Base-by-base conservation (phyloP, 1,140 invertebrate genomes). In the Sitodiplosis mosellana region DNA sequence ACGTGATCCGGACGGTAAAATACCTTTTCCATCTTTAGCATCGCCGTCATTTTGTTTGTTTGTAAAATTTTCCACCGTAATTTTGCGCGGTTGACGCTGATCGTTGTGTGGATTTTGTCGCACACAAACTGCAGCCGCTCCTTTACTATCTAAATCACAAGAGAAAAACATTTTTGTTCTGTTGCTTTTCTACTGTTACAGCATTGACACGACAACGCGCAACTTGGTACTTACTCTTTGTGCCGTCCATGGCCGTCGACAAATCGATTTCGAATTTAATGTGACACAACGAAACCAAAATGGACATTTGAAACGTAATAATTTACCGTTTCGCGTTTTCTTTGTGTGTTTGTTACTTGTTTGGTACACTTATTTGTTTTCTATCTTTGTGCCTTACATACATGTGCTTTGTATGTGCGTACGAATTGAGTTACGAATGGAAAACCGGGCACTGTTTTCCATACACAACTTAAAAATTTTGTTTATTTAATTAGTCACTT, bases 51-150 rank as follows among this genome's bases (percentile, higher is more conserved):
- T 68, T 36, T 69, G 57, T 27, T 64, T 54, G 54, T 69, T 74
- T 14, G 72, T 69, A 53, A 76, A 78, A 40, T 75, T 80, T 58
- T 81, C 77, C 8, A 82, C 71, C 40, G 65, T 73, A 45, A 82
- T 78, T 49, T 79, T 70, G 33, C 68, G 65, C 2, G 72, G 58
- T 56, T 73, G 69, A 44, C 78, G 60, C 51, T 72, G 67, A 38
- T 76, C 77, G 45, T 61, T 63, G 1, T 61, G 56, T 1, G 61
- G 59, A 57, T 64, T 64, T 11, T 54, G 59, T 38, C 58, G 63
- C 22, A 53, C 34, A 14, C 45, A 33, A n/a, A 38, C 49, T 18
- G 48, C 48, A 45, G 45, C 49, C 33, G 51, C 45, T 54, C 59
- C 62, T 12, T 61, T 54, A 47, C 57, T 60, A 54, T 65, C 65